phyloP scores from a whole-genome alignment of 2,113 vertebrate species.

The Strix aluco region DNA sequence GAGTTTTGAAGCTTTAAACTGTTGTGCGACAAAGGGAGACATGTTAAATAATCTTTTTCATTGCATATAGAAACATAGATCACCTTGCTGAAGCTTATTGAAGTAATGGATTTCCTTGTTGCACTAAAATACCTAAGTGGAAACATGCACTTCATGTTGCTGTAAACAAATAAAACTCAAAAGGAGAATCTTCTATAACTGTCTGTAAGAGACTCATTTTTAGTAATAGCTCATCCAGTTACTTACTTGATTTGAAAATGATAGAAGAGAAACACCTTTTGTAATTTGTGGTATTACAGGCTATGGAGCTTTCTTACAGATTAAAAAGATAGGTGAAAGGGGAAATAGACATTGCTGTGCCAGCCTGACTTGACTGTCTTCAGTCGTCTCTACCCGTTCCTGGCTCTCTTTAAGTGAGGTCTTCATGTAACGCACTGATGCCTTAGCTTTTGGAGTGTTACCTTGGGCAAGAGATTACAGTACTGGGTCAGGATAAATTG shows the following conservation, averaged over 20 bases:
- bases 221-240: background rate
- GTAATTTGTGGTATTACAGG: background rate
- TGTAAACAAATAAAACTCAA: constrained; percentile 51
- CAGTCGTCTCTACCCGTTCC: background rate
- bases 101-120: constrained; percentile 36
- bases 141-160: constrained; percentile 13
- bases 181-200: constrained; percentile 8
- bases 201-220: background rate
- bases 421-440: background rate
- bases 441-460: accelerated
- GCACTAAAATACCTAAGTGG: constrained; percentile 29
- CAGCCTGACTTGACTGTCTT: background rate
- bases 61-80: background rate
- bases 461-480: background rate
- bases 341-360: background rate
- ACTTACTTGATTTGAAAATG: background rate
- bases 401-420: background rate
- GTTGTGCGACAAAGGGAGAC: constrained; percentile 13
- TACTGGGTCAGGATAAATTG: background rate
- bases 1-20: constrained; percentile 49
- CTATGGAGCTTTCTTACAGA: background rate
- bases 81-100: constrained; percentile 24
- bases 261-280: background rate
- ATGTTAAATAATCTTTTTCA: background rate
- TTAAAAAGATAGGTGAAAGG: background rate